Conservation (phyloP, 92 coral and sea anemone genomes). For the Actinostola sp. region DNA sequence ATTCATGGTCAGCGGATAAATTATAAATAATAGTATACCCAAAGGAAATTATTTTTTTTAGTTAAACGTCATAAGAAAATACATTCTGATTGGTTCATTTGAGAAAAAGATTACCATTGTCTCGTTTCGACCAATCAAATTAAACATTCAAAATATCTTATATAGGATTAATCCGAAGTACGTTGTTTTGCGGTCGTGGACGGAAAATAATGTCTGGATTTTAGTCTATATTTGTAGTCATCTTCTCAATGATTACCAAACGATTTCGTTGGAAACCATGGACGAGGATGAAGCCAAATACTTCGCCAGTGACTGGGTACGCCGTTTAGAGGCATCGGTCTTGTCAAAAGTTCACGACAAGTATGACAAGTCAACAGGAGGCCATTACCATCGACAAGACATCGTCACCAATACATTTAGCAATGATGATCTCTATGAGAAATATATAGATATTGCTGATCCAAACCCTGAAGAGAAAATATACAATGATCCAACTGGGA, state of each 20-base stretch:
- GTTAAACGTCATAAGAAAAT: neutral
- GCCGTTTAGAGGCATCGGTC: constrained; percentile 56
- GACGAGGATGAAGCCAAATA: constrained; percentile 73
- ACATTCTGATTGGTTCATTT: constrained; percentile 9
- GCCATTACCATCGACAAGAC: constrained; percentile 27
- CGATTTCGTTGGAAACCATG: constrained; percentile 64
- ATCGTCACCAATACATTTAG: constrained; percentile 37
- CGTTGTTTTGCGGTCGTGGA: constrained; percentile 32
- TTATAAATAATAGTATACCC: constrained; percentile 1
- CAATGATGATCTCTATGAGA: constrained; percentile 16
- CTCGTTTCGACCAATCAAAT: neutral
- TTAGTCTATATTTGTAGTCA: neutral
- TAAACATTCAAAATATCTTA: neutral
- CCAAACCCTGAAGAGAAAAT: constrained; percentile 23
- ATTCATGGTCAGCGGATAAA: neutral
- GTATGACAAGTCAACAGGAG: constrained; percentile 33
- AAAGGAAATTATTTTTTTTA: neutral
- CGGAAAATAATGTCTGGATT: constrained; percentile 20
- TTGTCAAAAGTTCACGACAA: constrained; percentile 51
- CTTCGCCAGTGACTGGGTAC: constrained; percentile 79
- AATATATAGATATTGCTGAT: constrained; percentile 2
- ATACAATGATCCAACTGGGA: constrained; percentile 17
- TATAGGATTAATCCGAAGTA: neutral
- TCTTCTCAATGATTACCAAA: constrained; percentile 52
- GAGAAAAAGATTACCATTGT: neutral